Conservation (phyloP, 2,888 invertebrate genomes). For the Eueremaeus valkanovi region DNA sequence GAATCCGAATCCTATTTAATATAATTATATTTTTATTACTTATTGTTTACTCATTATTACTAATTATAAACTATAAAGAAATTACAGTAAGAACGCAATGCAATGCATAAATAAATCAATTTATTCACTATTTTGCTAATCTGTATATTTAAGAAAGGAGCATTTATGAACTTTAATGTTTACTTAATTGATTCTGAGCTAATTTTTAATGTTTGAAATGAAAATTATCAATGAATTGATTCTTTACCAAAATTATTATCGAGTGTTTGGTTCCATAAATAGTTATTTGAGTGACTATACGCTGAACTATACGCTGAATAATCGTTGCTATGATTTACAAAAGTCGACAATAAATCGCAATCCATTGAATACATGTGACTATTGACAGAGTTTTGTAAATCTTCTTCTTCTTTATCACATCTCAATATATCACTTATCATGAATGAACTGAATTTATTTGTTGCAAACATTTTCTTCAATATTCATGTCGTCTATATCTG, state of each 20-base stretch:
- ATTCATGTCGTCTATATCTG: too few relatives aligned
- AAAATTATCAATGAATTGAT: slow-evolving; percentile 12
- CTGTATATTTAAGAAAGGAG: too few relatives aligned
- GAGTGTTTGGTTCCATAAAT: neutral
- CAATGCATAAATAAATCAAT: too few relatives aligned
- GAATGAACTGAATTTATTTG: slow-evolving; percentile 32
- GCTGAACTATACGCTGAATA: neutral
- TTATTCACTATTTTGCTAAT: too few relatives aligned
- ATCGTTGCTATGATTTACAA: neutral
- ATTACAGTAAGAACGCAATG: too few relatives aligned
- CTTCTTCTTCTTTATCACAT: neutral
- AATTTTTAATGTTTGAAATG: too few relatives aligned
- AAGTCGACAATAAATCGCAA: neutral
- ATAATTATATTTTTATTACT: too few relatives aligned
- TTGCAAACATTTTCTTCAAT: neutral
- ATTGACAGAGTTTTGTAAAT: neutral
- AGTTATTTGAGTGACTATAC: neutral
- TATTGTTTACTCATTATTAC: too few relatives aligned
- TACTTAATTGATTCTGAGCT: too few relatives aligned
- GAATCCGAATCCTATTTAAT: too few relatives aligned
- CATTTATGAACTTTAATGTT: too few relatives aligned
- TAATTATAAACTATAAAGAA: too few relatives aligned
- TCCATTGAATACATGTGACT: neutral
- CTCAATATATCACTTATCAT: slow-evolving; percentile 37
- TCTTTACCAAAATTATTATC: neutral